These are phyloP conservation scores for Onychomys arenicola DNA, from an alignment of 2,797 vertebrate species.

Conservation along the genomic window DNA sequence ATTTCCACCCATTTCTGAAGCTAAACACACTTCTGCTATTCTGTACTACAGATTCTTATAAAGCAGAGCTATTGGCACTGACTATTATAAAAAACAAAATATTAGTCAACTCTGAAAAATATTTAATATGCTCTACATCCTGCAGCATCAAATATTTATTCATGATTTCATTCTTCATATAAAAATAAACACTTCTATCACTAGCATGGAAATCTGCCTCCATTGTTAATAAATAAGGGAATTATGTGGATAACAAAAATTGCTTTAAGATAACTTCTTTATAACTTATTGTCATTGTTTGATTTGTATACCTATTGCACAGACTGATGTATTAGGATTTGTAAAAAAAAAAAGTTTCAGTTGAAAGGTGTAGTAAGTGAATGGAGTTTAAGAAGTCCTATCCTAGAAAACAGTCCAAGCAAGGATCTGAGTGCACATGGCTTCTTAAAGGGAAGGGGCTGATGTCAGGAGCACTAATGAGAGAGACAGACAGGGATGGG, in stretches of 20 bases:
- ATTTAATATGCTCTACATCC: background rate
- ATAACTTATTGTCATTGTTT: no score
- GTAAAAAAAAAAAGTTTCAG: background rate
- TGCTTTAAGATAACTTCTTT: background rate
- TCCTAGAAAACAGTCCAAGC: background rate
- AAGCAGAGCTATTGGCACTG: background rate
- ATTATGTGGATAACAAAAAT: background rate
- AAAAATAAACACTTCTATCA: background rate
- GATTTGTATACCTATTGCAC: background rate
- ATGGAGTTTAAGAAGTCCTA: background rate
- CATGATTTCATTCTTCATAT: background rate
- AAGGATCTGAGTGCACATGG: background rate
- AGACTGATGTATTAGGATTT: background rate
- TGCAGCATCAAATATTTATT: background rate
- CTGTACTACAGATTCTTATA: background rate
- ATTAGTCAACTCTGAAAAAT: slow-evolving; percentile 31
- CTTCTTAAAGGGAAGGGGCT: background rate
- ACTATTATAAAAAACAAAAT: background rate
- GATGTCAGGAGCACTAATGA: background rate
- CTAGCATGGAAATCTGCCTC: background rate
- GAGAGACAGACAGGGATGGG: background rate
- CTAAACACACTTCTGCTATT: background rate
- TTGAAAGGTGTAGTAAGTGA: background rate
- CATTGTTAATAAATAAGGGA: background rate
- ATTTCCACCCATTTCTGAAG: background rate